Evolutionary conservation across 2,113 vertebrate genomes (phyloP).

Genomic region (Opisthocomus hoazin): DNA sequence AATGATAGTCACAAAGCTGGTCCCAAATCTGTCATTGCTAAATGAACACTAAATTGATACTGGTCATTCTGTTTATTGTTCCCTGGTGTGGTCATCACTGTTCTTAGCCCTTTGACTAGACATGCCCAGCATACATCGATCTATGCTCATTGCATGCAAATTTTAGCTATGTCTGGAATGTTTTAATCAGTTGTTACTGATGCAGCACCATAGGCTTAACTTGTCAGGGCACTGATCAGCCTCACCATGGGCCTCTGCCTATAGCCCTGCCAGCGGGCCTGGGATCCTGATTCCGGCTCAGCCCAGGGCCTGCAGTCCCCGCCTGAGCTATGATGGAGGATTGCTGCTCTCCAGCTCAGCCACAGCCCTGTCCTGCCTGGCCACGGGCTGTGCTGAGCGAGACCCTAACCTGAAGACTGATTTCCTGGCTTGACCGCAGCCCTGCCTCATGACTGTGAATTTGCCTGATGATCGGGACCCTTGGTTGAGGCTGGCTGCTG

Average conservation of each 20-base stretch:
- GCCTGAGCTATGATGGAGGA: rapidly evolving
- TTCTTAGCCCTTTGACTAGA: not conserved
- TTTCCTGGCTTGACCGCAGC: not conserved
- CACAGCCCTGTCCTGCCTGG: not conserved
- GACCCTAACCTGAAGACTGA: not conserved
- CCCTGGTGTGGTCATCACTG: not conserved
- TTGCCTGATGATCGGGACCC: not conserved
- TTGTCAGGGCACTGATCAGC: not conserved
- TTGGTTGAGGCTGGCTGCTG: not conserved
- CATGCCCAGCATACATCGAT: not conserved
- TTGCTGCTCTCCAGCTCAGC: not conserved
- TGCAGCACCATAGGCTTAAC: not conserved
- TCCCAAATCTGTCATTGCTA: not conserved
- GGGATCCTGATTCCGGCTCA: not conserved
- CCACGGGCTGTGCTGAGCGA: not conserved
- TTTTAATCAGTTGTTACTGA: not conserved
- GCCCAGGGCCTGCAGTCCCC: not conserved
- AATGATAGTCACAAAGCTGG: not conserved
- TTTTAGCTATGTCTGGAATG: not conserved
- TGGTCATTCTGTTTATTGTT: not conserved
- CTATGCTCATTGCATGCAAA: not conserved
- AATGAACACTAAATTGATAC: not conserved
- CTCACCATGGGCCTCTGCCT: not conserved
- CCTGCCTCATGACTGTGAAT: not conserved
- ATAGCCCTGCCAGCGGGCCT: not conserved